Base-by-base conservation (phyloP, 2,888 invertebrate species). In the Stenichneumon culpator region DNA sequence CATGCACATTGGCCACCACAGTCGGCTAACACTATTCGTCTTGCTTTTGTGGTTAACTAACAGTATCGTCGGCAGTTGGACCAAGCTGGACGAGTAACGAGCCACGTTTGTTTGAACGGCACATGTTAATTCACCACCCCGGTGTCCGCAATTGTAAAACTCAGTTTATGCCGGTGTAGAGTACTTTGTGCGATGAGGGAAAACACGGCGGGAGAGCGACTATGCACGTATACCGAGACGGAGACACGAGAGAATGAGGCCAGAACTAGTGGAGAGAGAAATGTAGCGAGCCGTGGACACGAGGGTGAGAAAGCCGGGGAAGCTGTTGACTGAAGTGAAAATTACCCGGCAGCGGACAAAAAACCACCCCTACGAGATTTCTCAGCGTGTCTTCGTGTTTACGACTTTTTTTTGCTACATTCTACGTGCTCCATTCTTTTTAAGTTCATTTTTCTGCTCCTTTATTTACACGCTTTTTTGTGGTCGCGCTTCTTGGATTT, bases 71-170 rank as follows among this genome's bases (percentile, higher is more conserved):
- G 67, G 32, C 52, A 54, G 67, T 36, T 47, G 25, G 52, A 22
- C 50, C 16, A 65, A 50, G 67, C 39, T 67, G 36, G 11, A 50
- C 67, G 36, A 77, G 75, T 77, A 77, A 77, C 77, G 77, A 39
- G 67, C 67, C 77, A 77, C 77, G 67, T 67, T 77, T 77, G 67
- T 77, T 77, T 52, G 36, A 67, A 67, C 36, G 50, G 7, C 67
- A 50, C 67, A 63, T 67, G 67, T 39, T 67, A 67, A 77, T 75
- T 63, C 16, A 28, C 28, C 32, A 16, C 44, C 16, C 25, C 25
- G 36, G 14, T 32, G 28, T 63, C 67, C 50, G 52, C 67, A 52
- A 50, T 67, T 67, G 19, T 16, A 32, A 60, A 74, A 47, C 52
- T 67, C 39, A n/a, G 77, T 75, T 16, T 54, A 77, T 39, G 11